These are phyloP conservation scores for Bombus soroeensis DNA, from an alignment of 1,140 invertebrate genomes.

Conservation along the genomic window DNA sequence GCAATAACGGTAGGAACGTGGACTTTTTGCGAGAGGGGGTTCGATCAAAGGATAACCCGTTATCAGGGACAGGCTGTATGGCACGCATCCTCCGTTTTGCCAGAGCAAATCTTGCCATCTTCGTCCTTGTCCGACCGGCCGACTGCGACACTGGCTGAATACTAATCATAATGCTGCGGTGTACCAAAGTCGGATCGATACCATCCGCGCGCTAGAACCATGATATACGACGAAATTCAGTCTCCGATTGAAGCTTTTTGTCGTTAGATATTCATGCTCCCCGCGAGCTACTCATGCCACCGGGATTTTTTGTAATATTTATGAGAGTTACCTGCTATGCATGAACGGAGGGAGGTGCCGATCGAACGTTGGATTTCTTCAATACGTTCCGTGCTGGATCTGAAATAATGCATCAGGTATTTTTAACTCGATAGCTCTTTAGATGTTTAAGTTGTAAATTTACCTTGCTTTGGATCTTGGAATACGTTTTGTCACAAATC, in stretches of 20 bases:
- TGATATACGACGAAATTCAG: slow-evolving; percentile 34
- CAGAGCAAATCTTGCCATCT: slow-evolving; percentile 57
- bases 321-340: slow-evolving; percentile 10
- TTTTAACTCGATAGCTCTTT: background rate
- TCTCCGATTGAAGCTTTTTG: slow-evolving; percentile 40
- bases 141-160: slow-evolving; percentile 72
- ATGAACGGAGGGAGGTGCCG: background rate
- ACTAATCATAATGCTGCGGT: slow-evolving; percentile 74
- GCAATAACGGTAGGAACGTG: background rate
- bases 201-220: slow-evolving; percentile 55
- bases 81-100: slow-evolving; percentile 39
- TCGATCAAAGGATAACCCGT: slow-evolving; percentile 30
- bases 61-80: slow-evolving; percentile 7
- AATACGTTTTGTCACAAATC: background rate
- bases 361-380: background rate
- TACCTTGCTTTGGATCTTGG: background rate
- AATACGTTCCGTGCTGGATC: background rate
- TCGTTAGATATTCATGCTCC: slow-evolving; percentile 32
- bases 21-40: background rate
- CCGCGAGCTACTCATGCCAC: slow-evolving; percentile 16
- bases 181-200: slow-evolving; percentile 69
- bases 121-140: slow-evolving; percentile 70
- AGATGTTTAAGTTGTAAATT: background rate
- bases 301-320: slow-evolving; percentile 32
- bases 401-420: background rate